Evolutionary conservation across 2,888 invertebrate species (phyloP).

Genomic region (Erebia ligea): DNA sequence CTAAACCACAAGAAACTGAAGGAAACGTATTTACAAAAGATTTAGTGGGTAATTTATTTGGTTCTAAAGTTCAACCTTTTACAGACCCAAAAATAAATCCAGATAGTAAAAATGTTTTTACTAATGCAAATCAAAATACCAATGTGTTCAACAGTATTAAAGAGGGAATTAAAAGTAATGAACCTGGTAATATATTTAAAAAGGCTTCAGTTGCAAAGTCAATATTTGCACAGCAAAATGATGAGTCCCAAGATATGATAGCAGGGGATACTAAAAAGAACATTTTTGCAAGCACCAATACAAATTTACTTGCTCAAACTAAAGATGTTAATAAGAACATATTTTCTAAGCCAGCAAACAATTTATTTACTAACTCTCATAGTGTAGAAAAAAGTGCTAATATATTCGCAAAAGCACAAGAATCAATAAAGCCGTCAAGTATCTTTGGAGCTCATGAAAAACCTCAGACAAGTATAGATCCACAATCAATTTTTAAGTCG

Average conservation of each 20-base stretch:
- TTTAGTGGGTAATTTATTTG: slow-evolving; percentile 28
- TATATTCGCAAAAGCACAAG: slow-evolving; percentile 58
- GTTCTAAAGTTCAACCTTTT: not conserved
- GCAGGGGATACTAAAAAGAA: slow-evolving; percentile 38
- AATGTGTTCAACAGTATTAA: slow-evolving; percentile 32
- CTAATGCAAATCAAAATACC: slow-evolving; percentile 27
- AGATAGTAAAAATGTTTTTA: slow-evolving; percentile 35
- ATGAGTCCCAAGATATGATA: slow-evolving; percentile 20
- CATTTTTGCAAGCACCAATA: slow-evolving; percentile 45
- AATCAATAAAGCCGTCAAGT: slow-evolving; percentile 47
- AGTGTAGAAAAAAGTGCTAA: slow-evolving; percentile 44
- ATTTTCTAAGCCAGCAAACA: slow-evolving; percentile 49
- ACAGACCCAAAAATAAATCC: slow-evolving; percentile 14
- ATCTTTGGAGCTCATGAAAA: slow-evolving; percentile 62
- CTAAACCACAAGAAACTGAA: slow-evolving; percentile 62
- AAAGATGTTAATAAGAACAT: slow-evolving; percentile 42
- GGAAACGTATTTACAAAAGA: slow-evolving; percentile 30
- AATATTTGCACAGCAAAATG: slow-evolving; percentile 45
- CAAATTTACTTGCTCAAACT: slow-evolving; percentile 42
- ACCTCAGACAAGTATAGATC: slow-evolving; percentile 32
- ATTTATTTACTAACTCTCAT: slow-evolving; percentile 46
- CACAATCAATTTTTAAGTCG: slow-evolving; percentile 31
- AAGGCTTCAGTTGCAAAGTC: slow-evolving; percentile 41
- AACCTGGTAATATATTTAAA: slow-evolving; percentile 45
- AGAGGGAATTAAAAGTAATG: slow-evolving; percentile 48